Evolutionary conservation across 2,888 invertebrate species (phyloP), one percentile per base, ranked within the genome.

Genomic region (Caradrina kadenii): DNA sequence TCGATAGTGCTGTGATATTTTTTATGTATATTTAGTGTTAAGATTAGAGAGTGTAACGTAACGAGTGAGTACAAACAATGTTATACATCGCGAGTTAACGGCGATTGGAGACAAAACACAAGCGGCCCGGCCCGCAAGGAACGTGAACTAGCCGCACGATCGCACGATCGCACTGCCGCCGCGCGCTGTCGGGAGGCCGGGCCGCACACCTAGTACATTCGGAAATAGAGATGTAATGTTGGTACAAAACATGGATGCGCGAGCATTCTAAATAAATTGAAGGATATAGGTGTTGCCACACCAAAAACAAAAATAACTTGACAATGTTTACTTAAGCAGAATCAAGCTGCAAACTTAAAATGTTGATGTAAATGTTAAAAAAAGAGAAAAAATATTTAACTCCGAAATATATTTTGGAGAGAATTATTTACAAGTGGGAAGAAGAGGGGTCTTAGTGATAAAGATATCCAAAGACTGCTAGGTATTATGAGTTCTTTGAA

Each of bases 1-100:
- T 95, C 95, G 95, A 95, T 95, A 93, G 95, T 95, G 95, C 95
- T 96, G 95, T 96, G 95, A 96, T 96, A 96, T 96, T 95, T 94
- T 83, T 95, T 94, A 94, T 95, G 94, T 95, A 95, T 93, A 94
- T 93, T 92, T 94, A 94, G 92, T 87, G 86, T 85, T 94, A 94
- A 94, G 94, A 72, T 87, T 91, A 91, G 89, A 86, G 90, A 89
- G 91, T 87, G 91, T 92, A 92, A 92, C 86, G 91, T 76, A 90
- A 91, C 86, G 91, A 93, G 89, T 91, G 92, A 93, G 94, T 95
- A 95, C 94, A 94, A 93, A 93, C 85, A 80, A 91, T 90, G 92
- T 91, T 89, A 91, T 90, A 89, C 88, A 91, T 90, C 86, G 86
- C 79, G 88, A 82, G 81, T 76, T 68, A 39, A 59, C 63, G 72